Base-by-base conservation (phyloP, 2,113 vertebrate genomes). In the Psittacara wagleri region DNA sequence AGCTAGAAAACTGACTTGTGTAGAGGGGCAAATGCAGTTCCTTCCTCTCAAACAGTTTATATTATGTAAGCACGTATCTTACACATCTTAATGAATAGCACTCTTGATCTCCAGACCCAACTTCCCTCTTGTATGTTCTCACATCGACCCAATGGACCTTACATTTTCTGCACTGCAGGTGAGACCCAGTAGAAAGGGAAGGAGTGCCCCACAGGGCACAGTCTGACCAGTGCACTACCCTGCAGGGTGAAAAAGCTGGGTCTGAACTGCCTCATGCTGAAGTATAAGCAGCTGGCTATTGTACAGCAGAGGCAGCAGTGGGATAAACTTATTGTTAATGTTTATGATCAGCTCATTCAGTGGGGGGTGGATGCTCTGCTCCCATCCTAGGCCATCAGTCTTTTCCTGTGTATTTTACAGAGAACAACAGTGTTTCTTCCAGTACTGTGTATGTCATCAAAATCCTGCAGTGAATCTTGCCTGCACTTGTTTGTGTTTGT, bases 181-280 rank as follows among this genome's bases (percentile, higher is more conserved):
- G 35, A 73, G 54, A n/a, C 25, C 9, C 23, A 39, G 15, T 41
- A 39, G 55, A n/a, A 73, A 44, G 46, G 16, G 55, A 66, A 48
- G n/a, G 24, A 28, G 17, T 24, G 51, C 5, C 39, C 23, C 2
- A 13, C 0, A 29, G 51, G 31, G 8, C 4, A 73, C 49, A 82
- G 35, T 15, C 33, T 81, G 74, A 27, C 22, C 35, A 1, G 0
- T 8, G 25, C 8, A 5, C 11, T 68, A 4, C 7, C 23, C 29
- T 39, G 29, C 29, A 75, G 51, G 11, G 24, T 77, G 22, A 51
- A 83, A 64, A 83, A 8, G 0, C 16, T 70, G 62, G 2, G 2
- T 61, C 35, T 83, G 39, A 68, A 61, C 75, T n/a, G 19, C 37
- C 35, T 66, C 77, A 73, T 19, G 29, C 25, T 59, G 62, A 79